A percentile compares a stretch with the other conserved stretches of the same genome.
Evolutionary conservation across 1,140 invertebrate species (phyloP).

Genomic region (Drosophila mojavensis): DNA sequence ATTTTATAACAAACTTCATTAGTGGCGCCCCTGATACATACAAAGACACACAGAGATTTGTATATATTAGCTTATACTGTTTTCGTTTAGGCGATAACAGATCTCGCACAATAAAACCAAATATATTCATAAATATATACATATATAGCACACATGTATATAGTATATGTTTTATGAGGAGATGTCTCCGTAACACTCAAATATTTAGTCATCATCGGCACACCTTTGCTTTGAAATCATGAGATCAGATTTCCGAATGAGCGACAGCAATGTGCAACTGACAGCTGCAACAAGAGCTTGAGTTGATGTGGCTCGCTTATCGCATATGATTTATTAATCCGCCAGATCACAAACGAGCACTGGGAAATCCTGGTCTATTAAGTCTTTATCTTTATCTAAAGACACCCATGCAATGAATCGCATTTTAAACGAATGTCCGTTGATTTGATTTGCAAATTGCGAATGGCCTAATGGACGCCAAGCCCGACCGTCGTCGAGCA

Average conservation of each 20-base stretch:
- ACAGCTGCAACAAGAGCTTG: conserved; percentile 7
- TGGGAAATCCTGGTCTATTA: conserved; percentile 5
- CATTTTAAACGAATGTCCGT: conserved; percentile 58
- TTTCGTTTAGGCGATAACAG: conserved; percentile 45
- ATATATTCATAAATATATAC: conserved; percentile 1
- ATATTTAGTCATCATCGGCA: conserved; percentile 55
- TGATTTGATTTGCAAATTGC: conserved; percentile 67
- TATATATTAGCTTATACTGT: conserved; percentile 12
- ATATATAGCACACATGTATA: conserved; percentile 14
- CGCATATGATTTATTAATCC: conserved; percentile 3
- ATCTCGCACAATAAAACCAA: conserved; percentile 24
- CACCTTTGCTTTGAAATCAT: conserved; percentile 45
- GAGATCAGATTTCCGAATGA: conserved; percentile 29
- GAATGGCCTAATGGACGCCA: conserved; percentile 54
- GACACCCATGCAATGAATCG: conserved; percentile 27
- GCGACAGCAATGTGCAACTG: not conserved
- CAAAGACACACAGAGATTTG: conserved; percentile 5
- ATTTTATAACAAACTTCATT: conserved; percentile 81
- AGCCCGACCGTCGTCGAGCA: too few species aligned
- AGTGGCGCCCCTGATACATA: conserved; percentile 50
- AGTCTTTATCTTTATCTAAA: conserved; percentile 32
- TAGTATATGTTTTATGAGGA: conserved; percentile 25
- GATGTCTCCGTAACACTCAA: conserved; percentile 11
- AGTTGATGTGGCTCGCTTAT: not conserved
- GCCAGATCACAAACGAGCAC: conserved; percentile 17